Evolutionary conservation across 2,113 vertebrate genomes (phyloP).

Genomic region (Mirounga angustirostris): DNA sequence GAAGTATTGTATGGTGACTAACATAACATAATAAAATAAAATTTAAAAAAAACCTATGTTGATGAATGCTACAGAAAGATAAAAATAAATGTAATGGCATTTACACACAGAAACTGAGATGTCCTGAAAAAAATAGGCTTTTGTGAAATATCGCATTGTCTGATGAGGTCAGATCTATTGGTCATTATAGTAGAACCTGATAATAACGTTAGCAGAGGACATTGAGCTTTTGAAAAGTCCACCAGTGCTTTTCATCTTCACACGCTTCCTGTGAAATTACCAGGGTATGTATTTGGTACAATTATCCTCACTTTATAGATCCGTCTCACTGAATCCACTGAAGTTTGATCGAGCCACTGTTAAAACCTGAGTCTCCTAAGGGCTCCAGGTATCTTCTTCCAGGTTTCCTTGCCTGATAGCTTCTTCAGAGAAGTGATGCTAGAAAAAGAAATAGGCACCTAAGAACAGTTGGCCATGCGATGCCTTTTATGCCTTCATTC

Average conservation of each 20-base stretch:
- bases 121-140: slow-evolving; percentile 49
- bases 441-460: background rate
- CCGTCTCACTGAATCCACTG: background rate
- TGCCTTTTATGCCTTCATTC: background rate
- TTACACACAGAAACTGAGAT: slow-evolving; percentile 3
- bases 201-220: slow-evolving; percentile 26
- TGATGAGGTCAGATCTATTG: slow-evolving; percentile 19
- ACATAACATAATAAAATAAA: too few species aligned
- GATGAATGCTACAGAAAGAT: background rate
- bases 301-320: background rate
- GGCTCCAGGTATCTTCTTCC: background rate
- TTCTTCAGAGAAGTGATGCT: background rate
- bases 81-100: slow-evolving; percentile 54
- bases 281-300: slow-evolving; percentile 26
- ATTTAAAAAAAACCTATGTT: background rate
- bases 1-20: too few species aligned
- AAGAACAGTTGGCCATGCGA: background rate
- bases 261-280: slow-evolving; percentile 27
- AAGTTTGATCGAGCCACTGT: background rate
- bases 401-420: background rate
- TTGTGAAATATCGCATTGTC: slow-evolving; percentile 48
- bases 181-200: slow-evolving; percentile 17
- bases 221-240: slow-evolving; percentile 21
- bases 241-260: slow-evolving; percentile 42
- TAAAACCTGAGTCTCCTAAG: slow-evolving; percentile 34